A percentile compares a stretch with the other conserved stretches of the same genome.
Conservation (phyloP, 1,140 invertebrate species). For the Sitobion miscanthi region DNA sequence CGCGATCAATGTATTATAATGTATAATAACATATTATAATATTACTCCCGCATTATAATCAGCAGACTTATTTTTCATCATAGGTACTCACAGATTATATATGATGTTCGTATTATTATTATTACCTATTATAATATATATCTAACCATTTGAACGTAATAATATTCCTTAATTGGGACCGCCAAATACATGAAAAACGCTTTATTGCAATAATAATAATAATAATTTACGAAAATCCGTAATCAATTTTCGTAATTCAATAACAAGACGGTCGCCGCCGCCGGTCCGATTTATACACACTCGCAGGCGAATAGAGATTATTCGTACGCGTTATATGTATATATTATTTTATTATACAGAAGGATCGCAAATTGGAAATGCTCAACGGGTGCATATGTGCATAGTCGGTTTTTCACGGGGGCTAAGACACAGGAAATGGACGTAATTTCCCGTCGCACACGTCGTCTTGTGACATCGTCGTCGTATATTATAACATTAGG, state of each 20-base stretch:
- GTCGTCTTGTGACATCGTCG: background rate
- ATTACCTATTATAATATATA: background rate
- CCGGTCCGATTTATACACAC: background rate
- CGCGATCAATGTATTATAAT: background rate
- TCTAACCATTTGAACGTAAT: background rate
- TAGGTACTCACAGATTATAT: background rate
- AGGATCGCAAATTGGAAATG: background rate
- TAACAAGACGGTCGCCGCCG: background rate
- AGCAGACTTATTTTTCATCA: constrained; percentile 1
- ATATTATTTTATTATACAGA: background rate
- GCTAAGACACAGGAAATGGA: constrained; percentile 13
- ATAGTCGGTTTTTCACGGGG: background rate
- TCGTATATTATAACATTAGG: background rate
- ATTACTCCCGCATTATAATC: background rate
- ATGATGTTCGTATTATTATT: background rate
- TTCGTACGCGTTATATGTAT: background rate
- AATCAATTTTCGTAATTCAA: constrained; percentile 13
- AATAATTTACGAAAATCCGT: constrained; percentile 23
- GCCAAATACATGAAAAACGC: background rate
- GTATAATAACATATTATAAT: background rate
- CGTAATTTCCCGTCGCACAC: constrained; percentile 27
- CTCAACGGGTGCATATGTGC: background rate
- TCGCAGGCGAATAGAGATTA: background rate
- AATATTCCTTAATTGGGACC: background rate
- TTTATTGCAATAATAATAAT: constrained; percentile 29